Evolutionary conservation across 2,888 invertebrate genomes (phyloP).

Genomic region (Gymnocheta viridis): DNA sequence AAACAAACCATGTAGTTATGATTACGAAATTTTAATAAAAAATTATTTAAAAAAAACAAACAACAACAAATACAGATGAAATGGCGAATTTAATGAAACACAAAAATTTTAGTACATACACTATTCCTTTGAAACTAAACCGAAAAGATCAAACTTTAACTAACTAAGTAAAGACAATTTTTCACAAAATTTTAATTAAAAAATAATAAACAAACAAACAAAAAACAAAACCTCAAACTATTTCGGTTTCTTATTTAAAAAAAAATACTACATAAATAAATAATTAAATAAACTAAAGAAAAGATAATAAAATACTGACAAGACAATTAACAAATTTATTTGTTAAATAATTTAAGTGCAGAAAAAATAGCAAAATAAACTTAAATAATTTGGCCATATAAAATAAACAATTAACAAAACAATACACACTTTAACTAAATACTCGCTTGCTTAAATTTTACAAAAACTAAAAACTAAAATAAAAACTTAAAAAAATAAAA

Average conservation of each 20-base stretch:
- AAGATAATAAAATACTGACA: constrained; percentile 35
- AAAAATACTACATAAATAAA: constrained; percentile 32
- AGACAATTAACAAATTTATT: constrained; percentile 48
- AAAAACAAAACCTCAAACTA: constrained; percentile 69
- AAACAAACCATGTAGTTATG: constrained; percentile 45
- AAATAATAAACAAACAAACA: constrained; percentile 15
- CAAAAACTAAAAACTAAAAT: constrained; percentile 30
- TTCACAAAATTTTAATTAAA: background rate
- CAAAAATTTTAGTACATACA: background rate
- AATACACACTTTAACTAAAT: constrained; percentile 70
- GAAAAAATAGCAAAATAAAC: constrained; percentile 20
- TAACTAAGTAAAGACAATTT: constrained; percentile 29
- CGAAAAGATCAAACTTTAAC: constrained; percentile 20
- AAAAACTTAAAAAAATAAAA: constrained; percentile 7
- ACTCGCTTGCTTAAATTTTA: constrained; percentile 69
- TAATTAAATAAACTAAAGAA: constrained; percentile 18
- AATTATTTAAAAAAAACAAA: constrained; percentile 2
- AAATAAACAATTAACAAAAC: constrained; percentile 33
- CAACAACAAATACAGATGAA: constrained; percentile 11
- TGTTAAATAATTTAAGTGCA: constrained; percentile 50
- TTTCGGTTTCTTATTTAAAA: constrained; percentile 71
- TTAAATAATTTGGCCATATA: constrained; percentile 65
- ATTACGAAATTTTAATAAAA: constrained; percentile 62
- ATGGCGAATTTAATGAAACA: constrained; percentile 64
- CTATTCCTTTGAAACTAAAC: constrained; percentile 34